Base-by-base conservation (phyloP, 2,113 vertebrate genomes). In the Aleadryas rufinucha region DNA sequence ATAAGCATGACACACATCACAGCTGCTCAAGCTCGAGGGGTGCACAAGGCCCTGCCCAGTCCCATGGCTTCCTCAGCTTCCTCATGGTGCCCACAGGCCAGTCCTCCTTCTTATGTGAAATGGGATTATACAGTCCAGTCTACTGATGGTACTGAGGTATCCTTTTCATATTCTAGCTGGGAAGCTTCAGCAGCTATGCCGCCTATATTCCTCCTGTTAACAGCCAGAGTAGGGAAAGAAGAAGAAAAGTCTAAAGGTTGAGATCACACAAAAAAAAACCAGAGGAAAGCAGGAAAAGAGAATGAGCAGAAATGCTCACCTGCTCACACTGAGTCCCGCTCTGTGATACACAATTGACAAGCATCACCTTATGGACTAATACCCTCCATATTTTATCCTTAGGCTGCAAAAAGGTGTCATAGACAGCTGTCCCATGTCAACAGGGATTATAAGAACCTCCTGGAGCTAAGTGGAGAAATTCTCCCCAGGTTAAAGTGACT, bases 1-100 rank as follows among this genome's bases (percentile, higher is more conserved):
- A 3, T 7, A 11, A 35, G 11, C 33, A 26, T 2, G 8, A 33
- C 56, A 23, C 6, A 3, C 2, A 2, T 4, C 4, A 2, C 0
- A 1, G 60, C 47, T 72, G 53, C 35, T 60, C 31, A 7, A 30
- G 63, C 20, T 56, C 0, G 0, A 37, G 47, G 31, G 10, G 15
- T 11, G 3, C 63, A 39, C 52, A 14, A 41, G 31, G 12, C 9
- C 10, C 22, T 42, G 30, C 31, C 42, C 4, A 1, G 39, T 6
- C 30, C 35, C 56, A 41, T 0, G 0, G n/a, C 57, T 70, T 57
- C 69, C 57, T 41, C 53, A 9, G 41, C 49, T 81, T 69, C 88
- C 44, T 54, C 52, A 53, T 0, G 0, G 14, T 26, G 35, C 52
- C 57, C 61, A 30, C 33, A 41, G 14, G 37, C 28, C 83, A 52